Evolutionary conservation across 2,797 vertebrate species (phyloP).

Genomic region (Lindbergichthys nudifrons): DNA sequence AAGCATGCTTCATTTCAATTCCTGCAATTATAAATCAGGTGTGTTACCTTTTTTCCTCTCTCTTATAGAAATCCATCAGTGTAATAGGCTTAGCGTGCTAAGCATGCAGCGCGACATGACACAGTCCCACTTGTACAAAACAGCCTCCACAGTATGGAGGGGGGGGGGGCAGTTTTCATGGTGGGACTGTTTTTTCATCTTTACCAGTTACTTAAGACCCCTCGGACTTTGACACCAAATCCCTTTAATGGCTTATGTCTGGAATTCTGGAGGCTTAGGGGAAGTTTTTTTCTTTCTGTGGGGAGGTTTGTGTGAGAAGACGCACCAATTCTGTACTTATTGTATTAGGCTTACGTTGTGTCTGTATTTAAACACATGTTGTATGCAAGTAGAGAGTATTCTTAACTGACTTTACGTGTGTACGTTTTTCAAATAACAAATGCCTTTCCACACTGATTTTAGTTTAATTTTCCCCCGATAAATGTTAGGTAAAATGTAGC

Average conservation of each 20-base stretch:
- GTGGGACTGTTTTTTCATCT: conserved; percentile 40
- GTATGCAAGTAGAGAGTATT: background rate
- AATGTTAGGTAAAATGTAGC: too few relatives aligned
- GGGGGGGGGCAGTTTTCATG: conserved; percentile 6
- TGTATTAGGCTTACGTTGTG: background rate
- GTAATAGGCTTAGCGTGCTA: conserved; percentile 54
- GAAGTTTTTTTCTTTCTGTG: conserved; percentile 15
- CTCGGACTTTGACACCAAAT: conserved; percentile 80
- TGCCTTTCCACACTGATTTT: too few relatives aligned
- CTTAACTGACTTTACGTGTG: too few relatives aligned
- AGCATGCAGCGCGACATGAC: conserved; percentile 28
- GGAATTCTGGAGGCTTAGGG: conserved; percentile 71
- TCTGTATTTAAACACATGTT: background rate
- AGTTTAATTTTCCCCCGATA: too few relatives aligned
- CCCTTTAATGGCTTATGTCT: conserved; percentile 74
- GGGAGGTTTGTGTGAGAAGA: background rate
- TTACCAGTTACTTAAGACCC: conserved; percentile 61
- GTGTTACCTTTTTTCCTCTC: conserved; percentile 11
- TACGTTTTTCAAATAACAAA: too few relatives aligned
- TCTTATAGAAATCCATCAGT: conserved; percentile 28
- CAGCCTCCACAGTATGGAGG: background rate
- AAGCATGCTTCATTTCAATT: conserved; percentile 35
- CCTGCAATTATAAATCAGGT: conserved; percentile 27
- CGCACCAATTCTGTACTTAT: background rate
- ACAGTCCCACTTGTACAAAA: conserved; percentile 25